These are phyloP conservation scores for Nothura maculosa DNA, from an alignment of 2,797 vertebrate genomes.

Conservation along the genomic window DNA sequence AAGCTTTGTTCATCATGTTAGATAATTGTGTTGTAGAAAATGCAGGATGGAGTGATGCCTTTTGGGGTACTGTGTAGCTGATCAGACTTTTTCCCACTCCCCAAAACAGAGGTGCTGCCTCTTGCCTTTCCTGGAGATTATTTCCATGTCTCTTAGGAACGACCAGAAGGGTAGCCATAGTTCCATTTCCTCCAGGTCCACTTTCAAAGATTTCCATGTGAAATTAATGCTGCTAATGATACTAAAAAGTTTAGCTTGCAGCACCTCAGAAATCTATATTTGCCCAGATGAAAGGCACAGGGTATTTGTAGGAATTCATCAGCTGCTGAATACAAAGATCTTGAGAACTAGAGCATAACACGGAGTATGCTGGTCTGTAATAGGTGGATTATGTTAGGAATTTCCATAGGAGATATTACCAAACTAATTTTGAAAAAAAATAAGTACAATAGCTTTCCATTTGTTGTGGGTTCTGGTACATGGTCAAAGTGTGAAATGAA, in stretches of 20 bases:
- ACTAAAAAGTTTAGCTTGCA: not conserved
- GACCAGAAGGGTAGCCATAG: not conserved
- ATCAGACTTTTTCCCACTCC: not conserved
- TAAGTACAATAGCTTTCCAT: conserved; percentile 19
- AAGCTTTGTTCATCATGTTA: not conserved
- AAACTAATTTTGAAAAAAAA: not conserved
- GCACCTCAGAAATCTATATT: not conserved
- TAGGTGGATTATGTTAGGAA: not conserved
- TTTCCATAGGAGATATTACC: not conserved
- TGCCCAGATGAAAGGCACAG: not conserved
- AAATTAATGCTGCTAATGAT: not conserved
- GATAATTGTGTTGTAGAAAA: not conserved
- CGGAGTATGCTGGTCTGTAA: not conserved
- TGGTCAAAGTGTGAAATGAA: conserved; percentile 10
- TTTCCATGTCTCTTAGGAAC: not conserved
- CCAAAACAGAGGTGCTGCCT: fast-evolving
- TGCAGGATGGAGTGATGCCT: fast-evolving
- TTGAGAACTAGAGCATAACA: not conserved
- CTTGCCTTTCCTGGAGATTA: not conserved
- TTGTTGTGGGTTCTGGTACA: not conserved
- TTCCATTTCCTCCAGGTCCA: no score
- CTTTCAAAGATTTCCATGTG: not conserved
- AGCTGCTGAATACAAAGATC: not conserved
- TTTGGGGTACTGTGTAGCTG: not conserved
- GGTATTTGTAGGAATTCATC: fast-evolving